Conservation (phyloP, 1,140 invertebrate species). For the Oncopodura yosiiana region DNA sequence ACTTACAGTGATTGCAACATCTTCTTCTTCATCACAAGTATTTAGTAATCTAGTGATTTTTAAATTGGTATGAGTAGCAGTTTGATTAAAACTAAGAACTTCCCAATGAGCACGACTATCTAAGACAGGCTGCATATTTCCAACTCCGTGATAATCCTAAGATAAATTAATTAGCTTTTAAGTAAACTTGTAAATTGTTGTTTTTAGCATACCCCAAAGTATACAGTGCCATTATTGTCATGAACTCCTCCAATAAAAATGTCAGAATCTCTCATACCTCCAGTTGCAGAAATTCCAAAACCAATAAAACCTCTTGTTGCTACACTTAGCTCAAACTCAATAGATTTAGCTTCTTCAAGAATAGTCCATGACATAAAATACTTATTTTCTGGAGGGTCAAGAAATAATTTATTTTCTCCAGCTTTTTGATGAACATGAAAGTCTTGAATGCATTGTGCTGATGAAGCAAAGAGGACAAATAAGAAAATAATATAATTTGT, state of each 20-base stretch:
- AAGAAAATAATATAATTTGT: too few relatives aligned
- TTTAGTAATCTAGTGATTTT: constrained; percentile 55
- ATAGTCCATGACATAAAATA: too few relatives aligned
- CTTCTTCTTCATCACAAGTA: constrained; percentile 51
- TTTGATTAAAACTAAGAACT: constrained; percentile 57
- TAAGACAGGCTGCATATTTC: constrained; percentile 49
- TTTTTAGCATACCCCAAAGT: constrained; percentile 5
- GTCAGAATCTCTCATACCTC: constrained; percentile 5
- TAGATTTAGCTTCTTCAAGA: too few relatives aligned
- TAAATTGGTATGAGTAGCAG: constrained; percentile 59
- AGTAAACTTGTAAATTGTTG: not conserved
- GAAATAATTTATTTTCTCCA: too few relatives aligned
- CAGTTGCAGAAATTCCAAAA: constrained; percentile 7
- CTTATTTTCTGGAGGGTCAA: too few relatives aligned
- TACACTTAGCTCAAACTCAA: constrained; percentile 3
- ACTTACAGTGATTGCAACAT: constrained; percentile 14
- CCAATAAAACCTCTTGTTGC: constrained; percentile 4
- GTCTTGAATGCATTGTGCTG: too few relatives aligned
- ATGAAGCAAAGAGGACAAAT: too few relatives aligned
- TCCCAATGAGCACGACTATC: constrained; percentile 59
- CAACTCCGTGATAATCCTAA: constrained; percentile 57
- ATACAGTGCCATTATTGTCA: not conserved
- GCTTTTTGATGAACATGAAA: too few relatives aligned
- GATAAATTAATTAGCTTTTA: not conserved
- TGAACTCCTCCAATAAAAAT: constrained; percentile 7